Base-by-base conservation (phyloP, 2,113 vertebrate species). In the Symphodus melops region DNA sequence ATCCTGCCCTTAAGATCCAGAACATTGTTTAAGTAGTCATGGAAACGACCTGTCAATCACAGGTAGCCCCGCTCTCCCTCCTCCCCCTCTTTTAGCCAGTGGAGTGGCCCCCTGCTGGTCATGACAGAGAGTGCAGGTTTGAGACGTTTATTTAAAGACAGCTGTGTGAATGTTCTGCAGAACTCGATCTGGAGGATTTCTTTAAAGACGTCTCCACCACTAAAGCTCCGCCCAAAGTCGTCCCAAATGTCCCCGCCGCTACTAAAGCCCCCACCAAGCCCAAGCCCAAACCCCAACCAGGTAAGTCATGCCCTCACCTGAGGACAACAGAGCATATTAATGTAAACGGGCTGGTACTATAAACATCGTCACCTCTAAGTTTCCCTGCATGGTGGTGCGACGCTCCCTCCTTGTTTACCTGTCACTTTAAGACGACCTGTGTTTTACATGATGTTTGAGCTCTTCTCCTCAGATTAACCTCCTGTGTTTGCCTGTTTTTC, bases 271-370 rank as follows among this genome's bases (percentile, higher is more conserved):
- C 92, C 10, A 16, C 1, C 5, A 93, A 93, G 20, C 85, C 88
- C 60, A 90, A 92, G 37, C 82, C 88, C 49, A 92, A 91, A 39
- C 82, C 88, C 49, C 92, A 91, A 39, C 72, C 86, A 88, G 92
- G 92, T 94, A 69, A 89, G 77, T 60, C n/a, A 56, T 17, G 52
- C 17, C 36, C 11, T 25, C 46, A 49, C 12, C 28, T 49, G 49
- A 66, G 28, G 28, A 33, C 28, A 33, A 33, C 28, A 3, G 28
- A 33, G 28, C 28, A 33, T 5, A 5, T 33, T 33, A 33, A 33
- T 33, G 28, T 33, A 33, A 33, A 33, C 28, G 1, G 28, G 28
- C 28, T 33, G 4, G 5, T 33, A 33, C 42, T 14, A 2, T 11
- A 11, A 13, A 2, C 12, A 13, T 42, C 42, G 3, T 14, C 5